Evolutionary conservation across 1,140 invertebrate species (phyloP).

Genomic region (Nebria ingens): DNA sequence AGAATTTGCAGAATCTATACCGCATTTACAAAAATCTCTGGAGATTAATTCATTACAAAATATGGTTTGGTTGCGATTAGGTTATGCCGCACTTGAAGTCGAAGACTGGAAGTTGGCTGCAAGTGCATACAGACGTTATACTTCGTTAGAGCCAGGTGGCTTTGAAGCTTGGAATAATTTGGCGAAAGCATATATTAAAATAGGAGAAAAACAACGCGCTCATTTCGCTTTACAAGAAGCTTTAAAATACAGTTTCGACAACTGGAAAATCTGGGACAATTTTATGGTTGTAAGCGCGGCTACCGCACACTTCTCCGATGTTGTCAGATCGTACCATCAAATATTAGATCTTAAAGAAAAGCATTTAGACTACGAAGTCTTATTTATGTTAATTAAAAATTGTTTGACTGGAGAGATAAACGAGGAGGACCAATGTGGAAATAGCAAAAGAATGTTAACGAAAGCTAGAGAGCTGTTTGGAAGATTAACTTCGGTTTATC

Average conservation of each 20-base stretch:
- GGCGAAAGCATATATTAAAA: conserved; percentile 81
- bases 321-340: conserved; percentile 73
- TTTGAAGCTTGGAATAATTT: conserved; percentile 98
- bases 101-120: conserved; percentile 77
- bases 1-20: conserved; percentile 64
- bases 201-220: conserved; percentile 76
- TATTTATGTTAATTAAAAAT: conserved; percentile 48
- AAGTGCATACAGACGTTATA: conserved; percentile 75
- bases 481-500: conserved; percentile 57
- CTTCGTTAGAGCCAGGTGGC: conserved; percentile 74
- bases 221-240: conserved; percentile 79
- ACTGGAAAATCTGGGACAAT: conserved; percentile 96
- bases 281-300: conserved; percentile 73
- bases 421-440: conserved; percentile 6
- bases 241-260: conserved; percentile 85
- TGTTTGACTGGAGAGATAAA: conserved; percentile 12
- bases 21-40: conserved; percentile 67
- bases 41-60: conserved; percentile 79
- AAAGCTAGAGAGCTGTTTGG: conserved; percentile 69
- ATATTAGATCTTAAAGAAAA: conserved; percentile 74
- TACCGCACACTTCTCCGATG: conserved; percentile 62
- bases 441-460: conserved; percentile 35
- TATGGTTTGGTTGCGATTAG: conserved; percentile 73
- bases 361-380: conserved; percentile 67
- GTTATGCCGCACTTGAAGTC: conserved; percentile 68